These are phyloP conservation scores for Porites rus DNA, from an alignment of 92 coral and sea anemone genomes.

Conservation along the genomic window DNA sequence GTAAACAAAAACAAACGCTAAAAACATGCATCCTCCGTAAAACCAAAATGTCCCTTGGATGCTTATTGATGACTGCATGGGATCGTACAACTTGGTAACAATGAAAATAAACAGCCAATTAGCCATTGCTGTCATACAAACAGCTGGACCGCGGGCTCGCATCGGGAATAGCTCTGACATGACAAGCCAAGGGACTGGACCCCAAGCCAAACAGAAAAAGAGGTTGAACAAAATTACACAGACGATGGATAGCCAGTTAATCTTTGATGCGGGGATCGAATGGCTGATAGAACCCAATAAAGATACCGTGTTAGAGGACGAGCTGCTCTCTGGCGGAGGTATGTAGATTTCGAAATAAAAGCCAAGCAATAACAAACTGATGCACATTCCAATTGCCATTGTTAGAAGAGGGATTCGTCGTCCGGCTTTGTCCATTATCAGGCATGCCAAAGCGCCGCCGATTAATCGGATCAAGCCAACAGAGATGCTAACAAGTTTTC, in stretches of 20 bases:
- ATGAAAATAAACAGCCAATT: constrained; percentile 80
- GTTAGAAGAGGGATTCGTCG: constrained; percentile 81
- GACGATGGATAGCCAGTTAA: constrained; percentile 81
- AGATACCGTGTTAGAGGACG: constrained; percentile 6
- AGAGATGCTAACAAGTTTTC: constrained; percentile 75
- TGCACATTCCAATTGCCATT: constrained; percentile 68
- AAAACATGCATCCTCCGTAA: constrained; percentile 72
- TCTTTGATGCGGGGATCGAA: constrained; percentile 64
- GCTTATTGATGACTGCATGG: constrained; percentile 58
- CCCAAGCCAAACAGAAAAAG: constrained; percentile 85
- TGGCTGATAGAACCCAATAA: constrained; percentile 27
- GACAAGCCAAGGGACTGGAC: constrained; percentile 95
- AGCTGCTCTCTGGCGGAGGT: constrained; percentile 8
- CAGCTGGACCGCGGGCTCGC: constrained; percentile 87
- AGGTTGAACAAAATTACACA: constrained; percentile 64
- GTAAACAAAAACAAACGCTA: constrained; percentile 79
- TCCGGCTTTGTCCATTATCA: constrained; percentile 83
- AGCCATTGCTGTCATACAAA: constrained; percentile 74
- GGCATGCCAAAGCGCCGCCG: constrained; percentile 65
- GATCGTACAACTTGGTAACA: constrained; percentile 72
- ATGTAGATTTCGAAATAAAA: constrained; percentile 71
- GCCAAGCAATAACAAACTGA: constrained; percentile 73
- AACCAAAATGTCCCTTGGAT: constrained; percentile 87
- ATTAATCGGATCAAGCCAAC: constrained; percentile 74
- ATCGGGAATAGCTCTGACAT: constrained; percentile 94